phyloP scores from a whole-genome alignment of 2,113 vertebrate species.

The Catharus bicknelli region DNA sequence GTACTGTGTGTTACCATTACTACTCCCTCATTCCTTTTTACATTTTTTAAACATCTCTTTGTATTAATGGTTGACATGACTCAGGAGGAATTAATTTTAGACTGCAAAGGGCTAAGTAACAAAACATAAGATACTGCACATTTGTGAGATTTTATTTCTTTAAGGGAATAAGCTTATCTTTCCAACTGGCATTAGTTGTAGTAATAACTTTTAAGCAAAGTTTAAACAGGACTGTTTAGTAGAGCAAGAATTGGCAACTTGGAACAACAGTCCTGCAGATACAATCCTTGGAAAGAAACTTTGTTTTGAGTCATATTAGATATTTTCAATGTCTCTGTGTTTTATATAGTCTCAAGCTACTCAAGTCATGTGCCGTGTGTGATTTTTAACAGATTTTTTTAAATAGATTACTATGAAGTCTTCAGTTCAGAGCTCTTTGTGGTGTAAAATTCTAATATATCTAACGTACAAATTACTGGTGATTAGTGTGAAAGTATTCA shows the following conservation, averaged over 20 bases:
- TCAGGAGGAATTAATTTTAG: constrained; percentile 65
- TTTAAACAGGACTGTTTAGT: background rate
- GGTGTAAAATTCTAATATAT: background rate
- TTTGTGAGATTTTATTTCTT: background rate
- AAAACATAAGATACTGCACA: background rate
- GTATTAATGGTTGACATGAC: constrained; percentile 67
- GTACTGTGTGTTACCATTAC: constrained; percentile 94
- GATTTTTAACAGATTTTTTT: background rate
- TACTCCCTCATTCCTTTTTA: constrained; percentile 93
- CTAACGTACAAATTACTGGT: background rate
- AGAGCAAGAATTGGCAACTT: background rate
- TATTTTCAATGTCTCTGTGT: constrained; percentile 13
- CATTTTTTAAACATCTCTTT: constrained; percentile 65
- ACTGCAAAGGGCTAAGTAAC: constrained; percentile 27
- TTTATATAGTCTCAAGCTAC: background rate
- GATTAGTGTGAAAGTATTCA: background rate
- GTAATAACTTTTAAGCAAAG: constrained; percentile 44
- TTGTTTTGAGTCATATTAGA: background rate
- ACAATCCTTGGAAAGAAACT: constrained; percentile 33
- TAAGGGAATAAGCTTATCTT: background rate
- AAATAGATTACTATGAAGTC: background rate
- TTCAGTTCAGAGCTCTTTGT: background rate
- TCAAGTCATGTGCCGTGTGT: background rate
- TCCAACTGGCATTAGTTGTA: constrained; percentile 13
- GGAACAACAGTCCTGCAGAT: background rate